phyloP scores from a whole-genome alignment of 2,797 vertebrate genomes.

The Mormyrops attenuatus region DNA sequence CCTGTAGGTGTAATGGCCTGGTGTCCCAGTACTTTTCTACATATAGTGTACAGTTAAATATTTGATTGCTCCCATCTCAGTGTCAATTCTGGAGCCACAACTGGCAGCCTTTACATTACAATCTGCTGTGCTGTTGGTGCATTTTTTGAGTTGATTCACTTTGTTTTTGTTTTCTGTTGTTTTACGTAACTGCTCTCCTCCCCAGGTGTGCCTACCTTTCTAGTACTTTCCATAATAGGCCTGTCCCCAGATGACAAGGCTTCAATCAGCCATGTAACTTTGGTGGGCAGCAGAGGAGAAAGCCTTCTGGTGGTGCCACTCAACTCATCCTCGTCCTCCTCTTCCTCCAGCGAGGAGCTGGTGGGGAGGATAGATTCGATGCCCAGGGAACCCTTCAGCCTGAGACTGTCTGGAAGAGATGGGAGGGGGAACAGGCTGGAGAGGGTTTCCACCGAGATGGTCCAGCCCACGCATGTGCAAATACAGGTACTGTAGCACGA shows the following conservation, averaged over 20 bases:
- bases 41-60: not conserved
- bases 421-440: constrained; percentile 54
- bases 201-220: constrained; percentile 61
- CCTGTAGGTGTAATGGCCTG: no score
- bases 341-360: constrained; percentile 50
- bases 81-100: not conserved
- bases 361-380: constrained; percentile 56
- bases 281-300: constrained; percentile 55
- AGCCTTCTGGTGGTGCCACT: constrained; percentile 54
- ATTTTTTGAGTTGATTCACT: not conserved
- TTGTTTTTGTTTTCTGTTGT: not conserved
- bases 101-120: not conserved
- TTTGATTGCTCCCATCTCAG: not conserved
- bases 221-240: constrained; percentile 70
- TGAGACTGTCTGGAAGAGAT: constrained; percentile 64
- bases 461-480: constrained; percentile 61
- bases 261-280: constrained; percentile 57
- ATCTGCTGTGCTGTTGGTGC: not conserved
- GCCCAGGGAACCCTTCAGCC: constrained; percentile 61
- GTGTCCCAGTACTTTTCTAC: no score
- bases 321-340: constrained; percentile 49
- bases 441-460: constrained; percentile 66
- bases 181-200: not conserved
- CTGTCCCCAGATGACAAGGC: constrained; percentile 38
- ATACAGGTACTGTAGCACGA: constrained; percentile 52